phyloP scores from a whole-genome alignment of 1,140 invertebrate species.

The Monochamus saltuarius region DNA sequence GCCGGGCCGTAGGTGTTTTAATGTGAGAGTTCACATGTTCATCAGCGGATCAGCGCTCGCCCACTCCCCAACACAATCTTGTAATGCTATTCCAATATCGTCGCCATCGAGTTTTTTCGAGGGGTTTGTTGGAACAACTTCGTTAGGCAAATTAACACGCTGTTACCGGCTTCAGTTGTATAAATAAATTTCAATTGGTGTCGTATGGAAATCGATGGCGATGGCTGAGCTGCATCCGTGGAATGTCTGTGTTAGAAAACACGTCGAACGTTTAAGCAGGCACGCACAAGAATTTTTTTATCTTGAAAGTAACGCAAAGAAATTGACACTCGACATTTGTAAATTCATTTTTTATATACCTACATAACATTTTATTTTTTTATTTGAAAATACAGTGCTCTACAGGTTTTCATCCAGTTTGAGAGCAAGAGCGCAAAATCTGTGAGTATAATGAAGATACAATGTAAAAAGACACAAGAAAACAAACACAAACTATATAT shows the following conservation, averaged over 20 bases:
- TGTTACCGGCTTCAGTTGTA: constrained; percentile 8
- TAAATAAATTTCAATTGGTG: constrained; percentile 12
- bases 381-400: too few species aligned
- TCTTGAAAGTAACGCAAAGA: too few species aligned
- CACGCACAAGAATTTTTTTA: too few species aligned
- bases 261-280: neutral
- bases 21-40: constrained; percentile 22
- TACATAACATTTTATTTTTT: too few species aligned
- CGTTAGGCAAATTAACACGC: constrained; percentile 14
- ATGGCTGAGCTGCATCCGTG: neutral
- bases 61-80: constrained; percentile 6
- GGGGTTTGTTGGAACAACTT: constrained; percentile 16
- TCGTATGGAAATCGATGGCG: constrained; percentile 1
- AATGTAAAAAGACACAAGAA: too few species aligned
- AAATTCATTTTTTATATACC: too few species aligned
- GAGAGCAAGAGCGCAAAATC: too few species aligned
- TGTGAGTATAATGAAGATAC: too few species aligned
- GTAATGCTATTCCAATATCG: constrained; percentile 10
- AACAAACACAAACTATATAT: too few species aligned
- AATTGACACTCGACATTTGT: too few species aligned
- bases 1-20: neutral
- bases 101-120: constrained; percentile 2
- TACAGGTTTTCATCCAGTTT: too few species aligned
- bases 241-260: neutral
- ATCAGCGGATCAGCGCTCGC: constrained; percentile 22